Base-by-base conservation (phyloP, 2,113 vertebrate genomes). In the Seriola rivoliana region DNA sequence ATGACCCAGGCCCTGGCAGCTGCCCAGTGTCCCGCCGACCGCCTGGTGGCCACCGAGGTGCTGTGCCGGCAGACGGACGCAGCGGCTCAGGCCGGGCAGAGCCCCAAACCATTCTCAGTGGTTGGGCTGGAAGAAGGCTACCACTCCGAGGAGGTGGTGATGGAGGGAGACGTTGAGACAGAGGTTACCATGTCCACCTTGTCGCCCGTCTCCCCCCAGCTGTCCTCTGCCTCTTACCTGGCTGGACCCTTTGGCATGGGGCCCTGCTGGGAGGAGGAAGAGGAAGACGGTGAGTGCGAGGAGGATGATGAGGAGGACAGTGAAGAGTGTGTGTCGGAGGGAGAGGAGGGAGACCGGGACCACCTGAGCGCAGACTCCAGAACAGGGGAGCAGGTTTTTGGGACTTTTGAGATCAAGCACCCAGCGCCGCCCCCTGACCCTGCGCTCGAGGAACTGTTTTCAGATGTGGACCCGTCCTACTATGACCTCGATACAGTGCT, bases 401-500 rank as follows among this genome's bases (percentile, higher is more conserved):
- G 97, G 81, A 98, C 97, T 0, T 96, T 99, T 92, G 98, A 98
- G 91, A 97, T 95, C 79, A 97, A 96, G 85, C 96, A 91, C 76
- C 93, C 97, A 0, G 93, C 95, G 8, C 91, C 95, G 0, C 92
- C 94, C 25, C 89, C 95, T 4, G 96, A 96, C 86, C 94, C 95
- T 0, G 94, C 96, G 0, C 95, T 97, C 10, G 98, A 98, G 80
- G 98, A 98, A 75, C 94, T 99, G 0, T 97, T 99, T 85, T 96
- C 97, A 5, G 98, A 99, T 44, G 96, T 97, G 88, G 98, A 98
- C 90, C 95, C 95, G 38, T 96, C 98, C 66, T 99, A 98, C 84
- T 98, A 97, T 9, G 97, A 97, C 93, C 96, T 99, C 38, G 98
- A 99, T 81, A 97, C 97, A 1, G 95, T 99, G 94, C 96, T 99